These are phyloP conservation scores for Caenorhabditis sulstoni DNA, from an alignment of 2,888 invertebrate genomes.

Conservation along the genomic window DNA sequence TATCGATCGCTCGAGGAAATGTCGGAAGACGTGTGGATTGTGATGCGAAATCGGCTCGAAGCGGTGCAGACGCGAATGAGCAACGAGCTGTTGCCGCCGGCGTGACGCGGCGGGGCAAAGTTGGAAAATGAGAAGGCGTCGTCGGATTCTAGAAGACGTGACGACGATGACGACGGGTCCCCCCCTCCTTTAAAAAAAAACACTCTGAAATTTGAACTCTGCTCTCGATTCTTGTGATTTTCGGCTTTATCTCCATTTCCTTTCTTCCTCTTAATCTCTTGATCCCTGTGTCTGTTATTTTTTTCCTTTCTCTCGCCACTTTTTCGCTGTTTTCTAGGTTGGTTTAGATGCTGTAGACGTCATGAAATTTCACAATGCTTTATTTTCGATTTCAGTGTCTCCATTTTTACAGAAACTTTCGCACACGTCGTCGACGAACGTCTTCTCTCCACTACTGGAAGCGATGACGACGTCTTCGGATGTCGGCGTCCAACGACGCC, in stretches of 20 bases:
- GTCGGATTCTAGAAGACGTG: not conserved
- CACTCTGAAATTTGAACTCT: too few relatives aligned
- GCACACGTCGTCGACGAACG: not conserved
- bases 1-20: constrained; percentile 92
- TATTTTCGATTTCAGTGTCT: too few relatives aligned
- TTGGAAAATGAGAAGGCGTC: not conserved
- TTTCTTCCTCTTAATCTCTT: constrained; percentile 23
- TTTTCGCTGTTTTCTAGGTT: too few relatives aligned
- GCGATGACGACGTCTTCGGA: constrained; percentile 44
- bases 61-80: constrained; percentile 72
- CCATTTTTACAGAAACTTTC: constrained; percentile 42
- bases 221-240: too few relatives aligned
- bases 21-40: constrained; percentile 86
- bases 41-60: constrained; percentile 72
- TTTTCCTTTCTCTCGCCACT: constrained; percentile 10
- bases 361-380: not conserved
- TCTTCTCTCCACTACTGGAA: constrained; percentile 6
- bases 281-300: constrained; percentile 11
- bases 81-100: constrained; percentile 69
- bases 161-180: constrained; percentile 3
- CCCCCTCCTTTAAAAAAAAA: not conserved
- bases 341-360: not conserved
- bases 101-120: not conserved
- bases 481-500: constrained; percentile 40
- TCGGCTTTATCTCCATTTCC: too few relatives aligned